Conservation (phyloP, 2,113 vertebrate species). For the Carassius auratus region DNA sequence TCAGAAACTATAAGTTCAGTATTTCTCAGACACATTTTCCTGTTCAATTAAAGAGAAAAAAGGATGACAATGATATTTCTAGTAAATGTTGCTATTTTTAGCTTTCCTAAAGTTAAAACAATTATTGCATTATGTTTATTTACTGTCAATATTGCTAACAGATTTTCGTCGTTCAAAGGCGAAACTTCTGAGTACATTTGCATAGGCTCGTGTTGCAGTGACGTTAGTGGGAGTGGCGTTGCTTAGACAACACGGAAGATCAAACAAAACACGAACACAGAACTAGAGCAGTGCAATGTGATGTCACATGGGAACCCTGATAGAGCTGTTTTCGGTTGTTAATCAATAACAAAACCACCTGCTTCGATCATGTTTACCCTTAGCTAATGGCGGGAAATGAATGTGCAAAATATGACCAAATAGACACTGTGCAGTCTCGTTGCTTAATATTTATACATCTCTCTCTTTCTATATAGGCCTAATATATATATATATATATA, state of each 20-base stretch:
- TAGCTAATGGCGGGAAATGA: too few species aligned
- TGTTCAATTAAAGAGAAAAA: background rate
- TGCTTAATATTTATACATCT: too few species aligned
- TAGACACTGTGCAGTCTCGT: too few species aligned
- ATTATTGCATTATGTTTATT: background rate
- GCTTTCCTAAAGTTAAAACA: background rate
- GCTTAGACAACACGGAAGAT: conserved; percentile 71
- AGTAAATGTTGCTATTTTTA: background rate
- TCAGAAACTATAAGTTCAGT: background rate
- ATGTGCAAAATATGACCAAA: too few species aligned
- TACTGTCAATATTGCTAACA: background rate
- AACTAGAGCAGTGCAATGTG: conserved; percentile 37
- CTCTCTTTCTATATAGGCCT: too few species aligned
- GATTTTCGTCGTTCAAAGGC: background rate
- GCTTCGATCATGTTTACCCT: background rate
- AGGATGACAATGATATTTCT: background rate
- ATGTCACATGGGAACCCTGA: conserved; percentile 54
- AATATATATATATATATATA: too few species aligned
- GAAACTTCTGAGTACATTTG: background rate
- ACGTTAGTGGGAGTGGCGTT: conserved; percentile 73
- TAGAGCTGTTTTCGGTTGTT: conserved; percentile 40
- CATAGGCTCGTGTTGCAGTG: conserved; percentile 55
- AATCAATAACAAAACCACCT: conserved; percentile 27
- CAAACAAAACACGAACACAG: conserved; percentile 72
- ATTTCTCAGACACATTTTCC: background rate